Percentiles rank a stretch among this genome's conserved stretches.
phyloP scores from a whole-genome alignment of 2,797 vertebrate species.

The Xiphorhynchus erythropygius region DNA sequence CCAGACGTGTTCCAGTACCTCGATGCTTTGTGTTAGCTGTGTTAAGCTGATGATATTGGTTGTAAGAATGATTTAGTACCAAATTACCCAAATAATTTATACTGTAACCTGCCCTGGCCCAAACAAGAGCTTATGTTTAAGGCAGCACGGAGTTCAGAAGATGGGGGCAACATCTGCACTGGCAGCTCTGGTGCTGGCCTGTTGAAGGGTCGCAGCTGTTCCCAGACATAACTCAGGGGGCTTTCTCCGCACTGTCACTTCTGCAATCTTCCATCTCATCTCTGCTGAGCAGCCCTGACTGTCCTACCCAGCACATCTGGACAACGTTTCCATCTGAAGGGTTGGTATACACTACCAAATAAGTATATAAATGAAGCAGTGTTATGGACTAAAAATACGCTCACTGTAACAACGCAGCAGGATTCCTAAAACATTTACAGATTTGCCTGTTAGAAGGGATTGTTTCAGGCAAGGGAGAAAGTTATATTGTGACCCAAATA shows the following conservation, averaged over 20 bases:
- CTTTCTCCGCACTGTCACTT: not conserved
- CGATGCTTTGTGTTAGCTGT: not conserved
- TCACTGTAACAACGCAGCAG: not conserved
- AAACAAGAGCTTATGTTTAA: not conserved
- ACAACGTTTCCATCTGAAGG: constrained; percentile 41
- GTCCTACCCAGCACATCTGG: constrained; percentile 28
- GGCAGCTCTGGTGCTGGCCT: not conserved
- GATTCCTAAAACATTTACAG: constrained; percentile 40
- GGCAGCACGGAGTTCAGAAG: not conserved
- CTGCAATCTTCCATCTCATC: constrained; percentile 2
- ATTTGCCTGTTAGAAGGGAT: not conserved
- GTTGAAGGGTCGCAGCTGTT: not conserved
- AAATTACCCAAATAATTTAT: not conserved
- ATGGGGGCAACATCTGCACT: not conserved
- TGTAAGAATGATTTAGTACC: not conserved
- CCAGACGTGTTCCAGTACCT: not conserved
- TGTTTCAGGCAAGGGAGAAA: constrained; percentile 15
- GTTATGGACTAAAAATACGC: constrained; percentile 62
- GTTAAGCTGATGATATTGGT: not conserved
- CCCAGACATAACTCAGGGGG: not conserved
- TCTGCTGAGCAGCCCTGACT: not conserved
- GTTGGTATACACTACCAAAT: constrained; percentile 54
- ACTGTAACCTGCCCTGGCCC: not conserved
- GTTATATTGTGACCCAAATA: not conserved
- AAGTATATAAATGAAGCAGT: constrained; percentile 47